Percentiles rank a stretch among this genome's conserved stretches.
Conservation (phyloP, 2,888 invertebrate genomes). For the Volucella bombylans region DNA sequence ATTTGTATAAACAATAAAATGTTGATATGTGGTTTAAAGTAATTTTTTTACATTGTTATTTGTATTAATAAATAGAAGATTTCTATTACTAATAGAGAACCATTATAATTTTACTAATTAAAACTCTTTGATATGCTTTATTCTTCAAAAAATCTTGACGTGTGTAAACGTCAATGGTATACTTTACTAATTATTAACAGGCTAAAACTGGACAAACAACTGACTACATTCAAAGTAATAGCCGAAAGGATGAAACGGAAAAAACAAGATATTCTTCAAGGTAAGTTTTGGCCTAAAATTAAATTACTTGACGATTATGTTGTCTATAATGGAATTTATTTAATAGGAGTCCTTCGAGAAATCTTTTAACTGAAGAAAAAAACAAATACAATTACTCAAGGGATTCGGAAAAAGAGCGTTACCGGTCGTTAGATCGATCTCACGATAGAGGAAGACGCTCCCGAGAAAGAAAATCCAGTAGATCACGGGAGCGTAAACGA, state of each 20-base stretch:
- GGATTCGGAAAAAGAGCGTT: slow-evolving; percentile 81
- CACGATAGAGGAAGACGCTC: slow-evolving; percentile 77
- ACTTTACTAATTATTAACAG: slow-evolving; percentile 76
- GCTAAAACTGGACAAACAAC: slow-evolving; percentile 72
- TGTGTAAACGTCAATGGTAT: slow-evolving; percentile 75
- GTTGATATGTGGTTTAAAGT: slow-evolving; percentile 70
- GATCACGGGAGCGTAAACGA: slow-evolving; percentile 75
- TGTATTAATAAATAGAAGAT: slow-evolving; percentile 63
- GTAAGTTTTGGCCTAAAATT: slow-evolving; percentile 61
- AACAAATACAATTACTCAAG: slow-evolving; percentile 78
- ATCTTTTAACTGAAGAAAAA: slow-evolving; percentile 78
- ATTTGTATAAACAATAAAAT: slow-evolving; percentile 18
- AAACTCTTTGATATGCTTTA: slow-evolving; percentile 76
- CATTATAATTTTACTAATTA: slow-evolving; percentile 74
- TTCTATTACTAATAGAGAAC: slow-evolving; percentile 58
- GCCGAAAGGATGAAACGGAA: slow-evolving; percentile 71
- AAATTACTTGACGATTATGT: background rate
- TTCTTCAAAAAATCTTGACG: slow-evolving; percentile 76
- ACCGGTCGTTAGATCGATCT: slow-evolving; percentile 74
- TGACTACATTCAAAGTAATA: slow-evolving; percentile 59
- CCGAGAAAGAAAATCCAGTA: slow-evolving; percentile 77
- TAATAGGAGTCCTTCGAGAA: slow-evolving; percentile 79
- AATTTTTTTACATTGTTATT: slow-evolving; percentile 74
- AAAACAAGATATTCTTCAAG: slow-evolving; percentile 75
- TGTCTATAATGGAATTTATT: slow-evolving; percentile 2